Conservation (phyloP, 37 sponge, comb jelly and placozoan genomes). For the Lycopodina hypogea region DNA sequence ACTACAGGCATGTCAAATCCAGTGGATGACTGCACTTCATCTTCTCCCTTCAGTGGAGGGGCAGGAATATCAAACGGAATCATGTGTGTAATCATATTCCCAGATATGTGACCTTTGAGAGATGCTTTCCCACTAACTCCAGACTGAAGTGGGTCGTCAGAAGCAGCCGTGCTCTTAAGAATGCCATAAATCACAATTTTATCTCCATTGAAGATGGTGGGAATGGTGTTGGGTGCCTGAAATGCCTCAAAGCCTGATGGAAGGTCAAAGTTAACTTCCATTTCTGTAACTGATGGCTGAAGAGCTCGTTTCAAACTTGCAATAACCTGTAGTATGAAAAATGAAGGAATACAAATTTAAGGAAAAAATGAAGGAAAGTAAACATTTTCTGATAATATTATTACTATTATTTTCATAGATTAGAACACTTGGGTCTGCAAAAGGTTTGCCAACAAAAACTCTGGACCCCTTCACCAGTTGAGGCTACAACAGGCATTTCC, state of each 20-base stretch:
- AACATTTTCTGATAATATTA: too few relatives aligned
- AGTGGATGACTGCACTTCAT: not conserved
- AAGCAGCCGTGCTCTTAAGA: conserved; percentile 10
- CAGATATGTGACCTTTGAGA: conserved; percentile 18
- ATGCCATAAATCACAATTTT: conserved; percentile 67
- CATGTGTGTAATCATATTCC: conserved; percentile 17
- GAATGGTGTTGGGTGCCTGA: conserved; percentile 43
- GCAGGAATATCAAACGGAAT: conserved; percentile 22
- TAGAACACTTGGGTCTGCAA: too few relatives aligned
- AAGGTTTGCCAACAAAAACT: too few relatives aligned
- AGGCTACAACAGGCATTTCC: too few relatives aligned
- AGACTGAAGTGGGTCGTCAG: not conserved
- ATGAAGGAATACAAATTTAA: too few relatives aligned
- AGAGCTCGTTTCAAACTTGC: conserved; percentile 60
- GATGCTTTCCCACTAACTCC: conserved; percentile 25
- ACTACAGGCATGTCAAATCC: conserved; percentile 35
- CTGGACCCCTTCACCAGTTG: too few relatives aligned
- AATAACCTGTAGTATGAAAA: too few relatives aligned
- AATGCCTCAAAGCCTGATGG: conserved; percentile 26
- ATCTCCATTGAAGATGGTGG: conserved; percentile 68
- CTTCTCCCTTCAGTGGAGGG: not conserved
- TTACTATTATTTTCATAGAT: too few relatives aligned
- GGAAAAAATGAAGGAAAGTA: too few relatives aligned
- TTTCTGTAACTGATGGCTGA: conserved; percentile 62
- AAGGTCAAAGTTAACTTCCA: conserved; percentile 42